Evolutionary conservation across 1,140 invertebrate genomes (phyloP).

Genomic region (Sarcophaga bullata): DNA sequence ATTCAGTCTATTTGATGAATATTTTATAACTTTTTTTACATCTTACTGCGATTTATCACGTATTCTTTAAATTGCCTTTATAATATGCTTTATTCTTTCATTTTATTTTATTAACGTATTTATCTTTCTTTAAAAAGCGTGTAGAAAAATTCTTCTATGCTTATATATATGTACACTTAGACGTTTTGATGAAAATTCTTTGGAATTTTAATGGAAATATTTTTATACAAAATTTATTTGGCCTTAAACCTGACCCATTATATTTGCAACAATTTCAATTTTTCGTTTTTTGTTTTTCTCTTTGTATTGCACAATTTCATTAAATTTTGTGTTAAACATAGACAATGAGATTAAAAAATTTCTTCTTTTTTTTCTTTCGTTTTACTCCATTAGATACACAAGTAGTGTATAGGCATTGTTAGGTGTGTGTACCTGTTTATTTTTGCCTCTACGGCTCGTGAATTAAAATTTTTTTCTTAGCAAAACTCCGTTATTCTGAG

Average conservation of each 20-base stretch:
- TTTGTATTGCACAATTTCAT: not conserved
- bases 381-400: constrained; percentile 10
- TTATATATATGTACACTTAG: not conserved
- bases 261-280: too few relatives aligned
- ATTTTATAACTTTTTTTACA: constrained; percentile 21
- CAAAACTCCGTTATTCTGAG: not conserved
- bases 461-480: not conserved
- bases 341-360: not conserved
- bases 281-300: too few relatives aligned
- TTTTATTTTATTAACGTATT: not conserved
- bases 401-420: not conserved
- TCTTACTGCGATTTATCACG: not conserved
- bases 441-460: not conserved
- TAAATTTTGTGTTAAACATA: not conserved
- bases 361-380: not conserved
- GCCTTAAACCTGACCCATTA: too few relatives aligned
- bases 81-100: not conserved
- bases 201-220: too few relatives aligned
- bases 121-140: too few relatives aligned
- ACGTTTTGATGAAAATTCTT: too few relatives aligned
- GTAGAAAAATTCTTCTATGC: not conserved
- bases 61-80: not conserved
- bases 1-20: constrained; percentile 14
- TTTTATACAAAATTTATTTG: too few relatives aligned
- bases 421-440: constrained; percentile 1